Conservation (phyloP, 2,888 invertebrate species). For the Amitus sp. region DNA sequence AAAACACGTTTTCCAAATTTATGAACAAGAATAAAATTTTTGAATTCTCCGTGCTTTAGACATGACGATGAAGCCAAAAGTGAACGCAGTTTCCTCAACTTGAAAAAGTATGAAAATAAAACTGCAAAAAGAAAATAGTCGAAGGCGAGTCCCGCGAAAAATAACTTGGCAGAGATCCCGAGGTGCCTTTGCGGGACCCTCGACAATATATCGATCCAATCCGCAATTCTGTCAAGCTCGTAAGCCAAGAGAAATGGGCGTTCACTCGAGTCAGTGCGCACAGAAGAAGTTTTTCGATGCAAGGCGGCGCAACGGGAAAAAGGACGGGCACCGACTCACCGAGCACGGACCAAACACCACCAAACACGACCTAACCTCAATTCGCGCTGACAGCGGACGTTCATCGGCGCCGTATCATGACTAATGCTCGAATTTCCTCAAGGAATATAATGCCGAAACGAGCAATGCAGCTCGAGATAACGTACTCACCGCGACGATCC, state of each 20-base stretch:
- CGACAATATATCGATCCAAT: slow-evolving; percentile 62
- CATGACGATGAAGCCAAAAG: too few species aligned
- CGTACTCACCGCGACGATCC: neutral
- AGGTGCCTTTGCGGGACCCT: slow-evolving; percentile 41
- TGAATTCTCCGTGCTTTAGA: too few species aligned
- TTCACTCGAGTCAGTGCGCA: slow-evolving; percentile 58
- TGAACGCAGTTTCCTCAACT: too few species aligned
- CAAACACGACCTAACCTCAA: slow-evolving; percentile 3
- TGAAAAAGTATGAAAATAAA: neutral
- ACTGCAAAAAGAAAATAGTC: neutral
- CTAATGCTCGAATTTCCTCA: neutral
- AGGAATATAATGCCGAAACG: neutral
- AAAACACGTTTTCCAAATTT: too few species aligned
- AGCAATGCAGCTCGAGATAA: neutral
- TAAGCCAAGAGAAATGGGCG: slow-evolving; percentile 59
- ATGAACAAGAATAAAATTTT: too few species aligned
- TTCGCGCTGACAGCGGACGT: neutral
- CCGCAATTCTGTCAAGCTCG: slow-evolving; percentile 58
- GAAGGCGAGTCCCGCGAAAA: slow-evolving; percentile 2
- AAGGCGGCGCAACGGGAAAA: slow-evolving; percentile 44
- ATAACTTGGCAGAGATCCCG: slow-evolving; percentile 27
- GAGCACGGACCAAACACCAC: too few species aligned
- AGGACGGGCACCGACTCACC: too few species aligned
- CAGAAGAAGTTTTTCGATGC: slow-evolving; percentile 49
- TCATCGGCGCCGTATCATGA: neutral